phyloP scores from a whole-genome alignment of 2,888 invertebrate genomes.

The Drosophila nr. medialis region DNA sequence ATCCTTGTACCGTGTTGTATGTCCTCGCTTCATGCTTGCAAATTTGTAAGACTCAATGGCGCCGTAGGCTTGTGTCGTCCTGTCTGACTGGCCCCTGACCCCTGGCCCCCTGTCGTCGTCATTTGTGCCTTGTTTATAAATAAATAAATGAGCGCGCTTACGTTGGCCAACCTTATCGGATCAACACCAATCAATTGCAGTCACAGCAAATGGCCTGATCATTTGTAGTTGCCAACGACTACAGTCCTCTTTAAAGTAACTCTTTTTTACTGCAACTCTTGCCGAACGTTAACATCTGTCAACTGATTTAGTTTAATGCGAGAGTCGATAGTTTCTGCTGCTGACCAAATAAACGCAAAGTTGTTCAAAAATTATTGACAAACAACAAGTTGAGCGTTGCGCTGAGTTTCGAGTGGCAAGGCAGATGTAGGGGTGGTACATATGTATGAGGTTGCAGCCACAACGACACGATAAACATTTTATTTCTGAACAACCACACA shows the following conservation, averaged over 20 bases:
- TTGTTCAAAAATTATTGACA: slow-evolving; percentile 40
- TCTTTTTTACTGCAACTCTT: slow-evolving; percentile 15
- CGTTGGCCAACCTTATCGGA: slow-evolving; percentile 34
- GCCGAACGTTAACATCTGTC: slow-evolving; percentile 42
- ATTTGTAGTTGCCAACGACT: slow-evolving; percentile 44
- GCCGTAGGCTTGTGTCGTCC: slow-evolving; percentile 39
- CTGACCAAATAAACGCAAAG: slow-evolving; percentile 41
- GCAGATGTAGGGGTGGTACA: slow-evolving; percentile 1
- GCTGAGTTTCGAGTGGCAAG: slow-evolving; percentile 19
- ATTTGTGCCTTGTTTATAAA: slow-evolving; percentile 54
- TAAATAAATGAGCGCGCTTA: slow-evolving; percentile 71
- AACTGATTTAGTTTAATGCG: slow-evolving; percentile 44
- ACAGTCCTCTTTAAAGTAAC: slow-evolving; percentile 6
- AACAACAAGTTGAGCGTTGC: slow-evolving; percentile 36
- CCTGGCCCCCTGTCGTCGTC: background rate
- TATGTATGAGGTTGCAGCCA: slow-evolving; percentile 30
- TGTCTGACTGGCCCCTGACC: slow-evolving; percentile 22
- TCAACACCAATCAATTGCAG: slow-evolving; percentile 55
- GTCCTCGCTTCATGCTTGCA: slow-evolving; percentile 31
- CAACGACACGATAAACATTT: slow-evolving; percentile 67
- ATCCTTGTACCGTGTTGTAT: slow-evolving; percentile 6
- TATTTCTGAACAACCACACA: slow-evolving; percentile 50
- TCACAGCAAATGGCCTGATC: slow-evolving; percentile 37
- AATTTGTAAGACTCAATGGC: slow-evolving; percentile 18
- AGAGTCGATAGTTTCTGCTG: slow-evolving; percentile 14